Evolutionary conservation across 2,888 invertebrate species (phyloP), one percentile per base, ranked within the genome.

Genomic region (Argynnis bischoffii): DNA sequence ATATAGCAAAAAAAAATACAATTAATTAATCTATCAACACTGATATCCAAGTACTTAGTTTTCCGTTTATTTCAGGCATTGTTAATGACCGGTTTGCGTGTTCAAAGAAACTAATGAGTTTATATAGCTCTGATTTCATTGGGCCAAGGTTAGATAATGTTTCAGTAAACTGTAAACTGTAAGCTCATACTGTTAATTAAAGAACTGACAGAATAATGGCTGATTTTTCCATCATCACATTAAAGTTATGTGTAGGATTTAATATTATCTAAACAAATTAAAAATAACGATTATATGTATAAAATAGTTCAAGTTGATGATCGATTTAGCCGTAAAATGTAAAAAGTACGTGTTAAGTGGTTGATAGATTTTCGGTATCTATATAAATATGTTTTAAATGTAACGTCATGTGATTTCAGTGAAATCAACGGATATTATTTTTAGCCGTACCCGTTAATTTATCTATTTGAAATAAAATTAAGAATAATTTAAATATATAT

Each of bases 61-160:
- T 47, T 35, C 2, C 50, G 6, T 51, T 61, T 61, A 41, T 51
- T 61, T 61, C 35, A 61, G 51, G 8, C 61, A 18, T 61, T 35
- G 54, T 48, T 66, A 60, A 66, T 55, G 59, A 53, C 26, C 11
- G 8, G 6, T 18, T 66, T 31, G 66, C 66, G 66, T 66, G 66
- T 55, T 50, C 55, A 16, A 53, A 18, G 16, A 54, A 51, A 50
- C 60, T 51, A 57, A 65, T 65, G 46, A 53, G 46, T 57, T 57
- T 47, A 50, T 55, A 64, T 31, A 57, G 65, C 51, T 61, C 50
- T 61, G 66, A 46, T 61, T 60, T 18, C 18, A 41, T 61, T 41
- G 21, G 18, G 50, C 55, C 66, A 66, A 66, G 66, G 66, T 61
- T 41, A 55, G 54, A 60, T 66, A 55, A 41, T 21, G 60, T 50